Base-by-base conservation (phyloP, 2,797 vertebrate genomes). In the Nannoperca obscura region DNA sequence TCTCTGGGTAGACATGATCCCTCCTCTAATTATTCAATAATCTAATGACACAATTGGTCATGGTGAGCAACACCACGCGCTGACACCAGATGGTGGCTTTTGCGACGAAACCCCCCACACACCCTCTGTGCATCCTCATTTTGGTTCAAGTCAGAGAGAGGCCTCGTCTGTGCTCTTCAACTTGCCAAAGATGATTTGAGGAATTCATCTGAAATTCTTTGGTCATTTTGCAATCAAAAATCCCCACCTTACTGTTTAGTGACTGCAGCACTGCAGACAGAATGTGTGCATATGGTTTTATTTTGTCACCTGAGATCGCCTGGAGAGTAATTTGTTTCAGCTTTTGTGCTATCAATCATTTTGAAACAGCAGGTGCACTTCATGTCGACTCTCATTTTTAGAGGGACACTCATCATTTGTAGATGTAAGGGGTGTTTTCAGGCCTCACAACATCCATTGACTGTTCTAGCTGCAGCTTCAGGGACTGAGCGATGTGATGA, bases 11-110 rank as follows among this genome's bases (percentile, higher is more conserved):
- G 91, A 91, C 88, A 90, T 91, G 91, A 92, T 89, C 91, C 89
- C 83, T 79, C 73, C 87, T 91, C 91, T 94, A 93, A 93, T 94
- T 93, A 94, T 94, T 94, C 93, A 93, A 93, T 92, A 88, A 94
- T 94, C 92, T 94, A 93, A 94, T 93, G 93, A 94, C 93, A 93
- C 89, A 83, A 95, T 94, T 94, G 94, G 94, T 95, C 94, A 95
- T 91, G 91, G 93, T 84, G 90, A 92, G 93, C 91, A 90, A 88
- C 90, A 85, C 90, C 81, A 88, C 64, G 84, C 80, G 64, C 90
- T 90, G 84, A 92, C 90, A 94, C 88, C 94, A 95, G 94, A 95
- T 95, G 94, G 92, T 91, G 88, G 90, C 81, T 92, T 90, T 83
- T 87, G 88, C 84, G 32, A 75, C 63, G 83, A 86, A 89, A 77